Evolutionary conservation across 2,797 vertebrate genomes (phyloP), one percentile per base, ranked within the genome.

Genomic region (Nannoperca obscura): DNA sequence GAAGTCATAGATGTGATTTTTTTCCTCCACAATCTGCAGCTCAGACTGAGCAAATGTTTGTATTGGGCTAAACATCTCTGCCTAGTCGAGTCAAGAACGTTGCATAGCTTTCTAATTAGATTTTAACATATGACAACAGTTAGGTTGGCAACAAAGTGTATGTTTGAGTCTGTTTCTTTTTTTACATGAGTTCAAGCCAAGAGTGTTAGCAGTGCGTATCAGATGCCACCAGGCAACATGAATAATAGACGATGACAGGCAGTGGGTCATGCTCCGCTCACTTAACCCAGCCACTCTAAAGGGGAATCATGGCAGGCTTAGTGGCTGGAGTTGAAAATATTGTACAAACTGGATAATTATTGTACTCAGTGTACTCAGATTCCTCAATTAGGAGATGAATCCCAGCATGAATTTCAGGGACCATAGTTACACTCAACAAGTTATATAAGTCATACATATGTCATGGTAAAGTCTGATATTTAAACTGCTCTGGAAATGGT

Each of bases 241-340:
- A 93, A 94, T 94, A 91, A 94, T 90, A 71, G 50, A 95, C 50
- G 76, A 86, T 60, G 76, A 91, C 87, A 90, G 88, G 80, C 86
- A 89, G 87, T 12, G 38, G 83, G 75, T 57, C 42, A 38, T 69
- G 81, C 84, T 82, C 71, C 2, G 22, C 71, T 86, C 85, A 84
- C 67, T 92, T 86, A 87, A 88, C 78, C 60, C 54, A 30, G 63
- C 58, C 53, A 38, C 77, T 66, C 30, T 59, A 38, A 68, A 62
- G 59, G 24, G 38, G 55, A 30, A 57, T 44, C 32, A 17, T 80
- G 83, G 76, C 64, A 36, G 60, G 57, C 78, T 73, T 69, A 75
- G 74, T 24, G 76, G 77, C 71, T 57, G 42, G 54, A 76, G 59
- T 11, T 27, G 10, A 54, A 58, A 38, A 58, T n/a, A 14, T 22